A percentile compares a stretch with the other conserved stretches of the same genome.
phyloP scores from a whole-genome alignment of 2,113 vertebrate species.

The Chaetorhynchus papuensis region DNA sequence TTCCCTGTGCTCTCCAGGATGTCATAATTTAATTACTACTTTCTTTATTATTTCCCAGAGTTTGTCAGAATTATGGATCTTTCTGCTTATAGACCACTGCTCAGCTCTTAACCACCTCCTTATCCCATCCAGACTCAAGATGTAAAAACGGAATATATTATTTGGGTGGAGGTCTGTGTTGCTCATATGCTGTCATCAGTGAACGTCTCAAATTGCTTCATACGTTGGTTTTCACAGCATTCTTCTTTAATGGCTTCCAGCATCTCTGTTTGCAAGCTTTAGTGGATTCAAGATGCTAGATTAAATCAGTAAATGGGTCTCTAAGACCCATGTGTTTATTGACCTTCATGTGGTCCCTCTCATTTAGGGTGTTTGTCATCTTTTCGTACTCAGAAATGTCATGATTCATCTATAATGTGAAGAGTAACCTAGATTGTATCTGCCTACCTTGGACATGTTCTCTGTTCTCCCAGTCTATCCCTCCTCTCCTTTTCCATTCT shows the following conservation, averaged over 20 bases:
- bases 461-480: background rate
- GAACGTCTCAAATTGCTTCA: conserved; percentile 10
- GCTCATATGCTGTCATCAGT: background rate
- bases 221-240: background rate
- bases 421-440: background rate
- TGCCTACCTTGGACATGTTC: background rate
- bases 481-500: background rate
- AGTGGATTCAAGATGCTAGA: background rate
- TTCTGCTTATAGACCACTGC: background rate
- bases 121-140: background rate
- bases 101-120: background rate
- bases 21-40: background rate
- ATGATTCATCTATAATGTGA: background rate
- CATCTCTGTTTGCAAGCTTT: background rate
- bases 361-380: background rate
- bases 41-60: background rate
- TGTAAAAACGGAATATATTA: background rate
- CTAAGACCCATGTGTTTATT: background rate
- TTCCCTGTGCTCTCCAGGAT: background rate
- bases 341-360: background rate
- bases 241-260: conserved; percentile 29
- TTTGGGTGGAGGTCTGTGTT: conserved; percentile 1
- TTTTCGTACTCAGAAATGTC: background rate
- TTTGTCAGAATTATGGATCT: background rate
- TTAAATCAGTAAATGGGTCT: background rate